A percentile compares a stretch with the other conserved stretches of the same genome.
Conservation (phyloP, 2,888 invertebrate genomes). For the Polietes domitor region DNA sequence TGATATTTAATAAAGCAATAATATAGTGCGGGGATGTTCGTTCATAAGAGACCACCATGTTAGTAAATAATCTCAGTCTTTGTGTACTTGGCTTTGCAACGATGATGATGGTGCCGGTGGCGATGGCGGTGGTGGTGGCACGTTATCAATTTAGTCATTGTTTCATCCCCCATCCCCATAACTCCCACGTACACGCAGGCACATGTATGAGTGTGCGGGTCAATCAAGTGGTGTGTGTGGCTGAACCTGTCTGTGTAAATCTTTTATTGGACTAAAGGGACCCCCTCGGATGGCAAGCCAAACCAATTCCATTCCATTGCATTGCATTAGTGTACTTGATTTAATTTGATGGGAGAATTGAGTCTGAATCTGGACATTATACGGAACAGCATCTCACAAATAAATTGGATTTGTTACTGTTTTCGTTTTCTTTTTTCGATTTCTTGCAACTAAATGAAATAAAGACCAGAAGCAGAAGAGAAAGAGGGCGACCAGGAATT, state of each 20-base stretch:
- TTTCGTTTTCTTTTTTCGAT: constrained; percentile 36
- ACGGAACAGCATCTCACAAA: constrained; percentile 70
- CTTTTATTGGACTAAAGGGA: constrained; percentile 78
- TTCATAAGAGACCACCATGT: neutral
- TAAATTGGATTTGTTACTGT: constrained; percentile 67
- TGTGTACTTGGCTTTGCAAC: neutral
- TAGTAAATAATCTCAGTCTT: constrained; percentile 46
- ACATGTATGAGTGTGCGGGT: constrained; percentile 1
- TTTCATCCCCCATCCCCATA: constrained; percentile 31
- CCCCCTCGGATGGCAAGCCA: neutral
- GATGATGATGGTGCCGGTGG: constrained; percentile 19
- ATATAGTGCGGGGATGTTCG: neutral
- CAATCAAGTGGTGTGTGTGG: constrained; percentile 7
- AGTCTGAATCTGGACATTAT: constrained; percentile 66
- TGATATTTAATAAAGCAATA: neutral
- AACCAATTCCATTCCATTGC: constrained; percentile 78
- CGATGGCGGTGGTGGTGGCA: constrained; percentile 31
- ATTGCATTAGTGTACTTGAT: constrained; percentile 79
- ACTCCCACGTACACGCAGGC: neutral
- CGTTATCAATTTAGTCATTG: constrained; percentile 66
- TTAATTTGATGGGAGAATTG: constrained; percentile 80
- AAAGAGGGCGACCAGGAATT: neutral
- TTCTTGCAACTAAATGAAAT: constrained; percentile 54
- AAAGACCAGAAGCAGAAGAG: constrained; percentile 12
- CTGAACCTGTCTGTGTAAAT: constrained; percentile 32